These are phyloP conservation scores for Chionoecetes opilio DNA, from an alignment of 1,140 invertebrate species.

Conservation along the genomic window DNA sequence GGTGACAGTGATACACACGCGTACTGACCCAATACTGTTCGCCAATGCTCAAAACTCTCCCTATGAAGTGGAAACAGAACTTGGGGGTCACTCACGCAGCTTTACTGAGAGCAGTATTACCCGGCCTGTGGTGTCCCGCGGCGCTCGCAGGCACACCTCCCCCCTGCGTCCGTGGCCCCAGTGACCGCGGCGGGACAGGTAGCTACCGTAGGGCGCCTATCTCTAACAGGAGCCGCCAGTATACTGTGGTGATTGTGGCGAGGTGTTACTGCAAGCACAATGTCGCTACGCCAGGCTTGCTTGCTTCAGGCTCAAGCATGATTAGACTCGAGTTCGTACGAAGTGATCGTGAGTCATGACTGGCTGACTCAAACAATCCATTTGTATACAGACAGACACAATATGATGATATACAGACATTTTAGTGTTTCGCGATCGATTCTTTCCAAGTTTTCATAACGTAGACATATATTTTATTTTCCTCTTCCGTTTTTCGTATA, in stretches of 20 bases:
- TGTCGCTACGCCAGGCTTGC: slow-evolving; percentile 59
- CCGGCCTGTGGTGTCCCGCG: neutral
- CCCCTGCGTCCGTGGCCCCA: neutral
- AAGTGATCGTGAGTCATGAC: slow-evolving; percentile 50
- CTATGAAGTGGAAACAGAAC: neutral
- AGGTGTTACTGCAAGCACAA: slow-evolving; percentile 61
- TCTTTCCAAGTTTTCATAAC: slow-evolving; percentile 44
- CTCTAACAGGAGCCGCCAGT: slow-evolving; percentile 17
- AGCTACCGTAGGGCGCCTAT: neutral
- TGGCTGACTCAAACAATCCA: slow-evolving; percentile 39
- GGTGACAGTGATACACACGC: slow-evolving; percentile 60
- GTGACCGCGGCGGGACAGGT: neutral
- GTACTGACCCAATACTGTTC: slow-evolving; percentile 16
- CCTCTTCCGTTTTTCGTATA: neutral
- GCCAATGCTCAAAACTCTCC: slow-evolving; percentile 64
- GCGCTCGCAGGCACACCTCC: neutral
- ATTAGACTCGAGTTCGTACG: neutral
- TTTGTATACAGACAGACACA: slow-evolving; percentile 57
- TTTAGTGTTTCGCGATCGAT: slow-evolving; percentile 58
- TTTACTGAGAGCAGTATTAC: slow-evolving; percentile 60
- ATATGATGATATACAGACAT: slow-evolving; percentile 50
- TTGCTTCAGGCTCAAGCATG: slow-evolving; percentile 58
- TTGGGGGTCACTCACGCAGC: slow-evolving; percentile 42
- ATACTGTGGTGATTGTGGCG: slow-evolving; percentile 21
- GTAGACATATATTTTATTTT: neutral